Base-by-base conservation (phyloP, 2,888 invertebrate species). In the Epirrhoe tristata region DNA sequence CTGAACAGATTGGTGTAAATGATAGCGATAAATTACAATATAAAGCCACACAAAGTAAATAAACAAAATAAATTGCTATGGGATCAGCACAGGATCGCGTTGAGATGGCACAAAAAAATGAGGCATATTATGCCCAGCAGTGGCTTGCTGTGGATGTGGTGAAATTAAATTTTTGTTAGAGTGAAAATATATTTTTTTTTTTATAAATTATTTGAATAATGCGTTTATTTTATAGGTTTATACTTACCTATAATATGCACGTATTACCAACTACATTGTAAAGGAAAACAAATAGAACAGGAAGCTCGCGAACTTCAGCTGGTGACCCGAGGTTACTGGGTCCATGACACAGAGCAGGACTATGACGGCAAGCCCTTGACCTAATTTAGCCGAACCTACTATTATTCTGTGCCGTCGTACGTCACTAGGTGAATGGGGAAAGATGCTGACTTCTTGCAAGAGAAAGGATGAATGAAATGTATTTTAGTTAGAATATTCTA, bases 371-470 rank as follows among this genome's bases (percentile, higher is more conserved):
- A 52, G 64, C 61, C 61, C 64, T 54, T 65, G 60, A 68, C 60
- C 60, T 58, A 66, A 43, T 43, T 43, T 58, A 62, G 48, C 53
- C 36, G 43, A 46, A 50, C 10, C 43, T 36, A 34, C 32, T 54
- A 17, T 36, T 54, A 17, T 36, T 36, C 58, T 51, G 43, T 53
- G 54, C 46, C 46, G 51, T 17, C 31, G 7, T n/a, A 52, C 66
- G 66, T 66, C 66, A 66, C 43, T 17, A 17, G 34, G 32, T 66
- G 66, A 66, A 62, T 66, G 66, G 50, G 53, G 66, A 43, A 1
- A n/a, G 43, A 48, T 14, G 61, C 48, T 52, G 63, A 32, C 36
- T 36, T 51, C 32, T n/a, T n/a, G 43, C 43, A 53, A 62, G 36
- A 43, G 51, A 62, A 57, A 55, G 57, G 8, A 51, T 62, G 66